phyloP scores from a whole-genome alignment of 2,797 vertebrate genomes.

The Sebastes matsubarae region DNA sequence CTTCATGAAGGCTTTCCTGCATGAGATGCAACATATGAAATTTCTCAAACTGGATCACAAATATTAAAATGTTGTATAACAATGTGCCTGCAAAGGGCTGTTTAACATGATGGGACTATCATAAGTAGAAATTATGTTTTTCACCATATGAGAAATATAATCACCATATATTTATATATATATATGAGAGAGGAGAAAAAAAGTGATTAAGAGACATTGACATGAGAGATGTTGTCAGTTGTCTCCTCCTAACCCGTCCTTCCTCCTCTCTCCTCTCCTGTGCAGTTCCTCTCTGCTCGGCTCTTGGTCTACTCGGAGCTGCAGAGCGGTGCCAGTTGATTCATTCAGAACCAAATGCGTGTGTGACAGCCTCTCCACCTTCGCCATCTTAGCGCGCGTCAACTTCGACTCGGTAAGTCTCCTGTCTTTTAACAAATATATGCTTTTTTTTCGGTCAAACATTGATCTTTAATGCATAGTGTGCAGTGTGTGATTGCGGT shows the following conservation, averaged over 20 bases:
- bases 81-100: not conserved
- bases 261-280: constrained; percentile 59
- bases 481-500: constrained; percentile 35
- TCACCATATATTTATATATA: not conserved
- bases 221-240: constrained; percentile 51
- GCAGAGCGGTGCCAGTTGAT: constrained; percentile 95
- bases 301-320: constrained; percentile 96
- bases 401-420: constrained; percentile 96
- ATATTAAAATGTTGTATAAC: not conserved
- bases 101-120: not conserved
- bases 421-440: not conserved
- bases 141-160: not conserved
- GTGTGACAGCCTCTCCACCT: constrained; percentile 97
- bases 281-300: constrained; percentile 93
- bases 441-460: not conserved
- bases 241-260: constrained; percentile 69
- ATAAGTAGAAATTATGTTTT: not conserved
- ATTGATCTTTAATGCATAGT: constrained; percentile 9
- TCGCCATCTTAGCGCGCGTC: constrained; percentile 98
- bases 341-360: constrained; percentile 96
- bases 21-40: not conserved
- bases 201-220: constrained; percentile 18
- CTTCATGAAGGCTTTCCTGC: not conserved
- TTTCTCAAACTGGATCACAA: not conserved
- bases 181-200: not conserved